Evolutionary conservation across 1,140 invertebrate genomes (phyloP), one percentile per base, ranked within the genome.

Genomic region (Anadara kagoshimensis): DNA sequence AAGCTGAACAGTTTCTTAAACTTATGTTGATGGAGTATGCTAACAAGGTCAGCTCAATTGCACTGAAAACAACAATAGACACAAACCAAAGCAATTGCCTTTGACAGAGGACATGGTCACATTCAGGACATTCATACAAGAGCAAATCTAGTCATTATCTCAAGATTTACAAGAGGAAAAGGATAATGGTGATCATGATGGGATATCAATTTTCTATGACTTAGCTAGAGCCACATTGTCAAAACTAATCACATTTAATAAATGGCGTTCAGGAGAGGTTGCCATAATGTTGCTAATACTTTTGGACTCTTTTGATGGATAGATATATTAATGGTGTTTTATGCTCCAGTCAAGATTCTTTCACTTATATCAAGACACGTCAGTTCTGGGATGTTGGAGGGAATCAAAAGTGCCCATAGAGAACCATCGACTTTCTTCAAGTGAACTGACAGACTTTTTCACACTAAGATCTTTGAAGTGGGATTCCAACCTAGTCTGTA

Each of bases 21-120:
- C 54, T 57, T 26, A 57, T 57, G 54, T 22, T 26, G 22, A 57
- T 57, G 54, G 16, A 57, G n/a, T 57, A 26, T 18, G 36, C 54
- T 3, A 22, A 57, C 7, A 57, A 57, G 36, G 54, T 57, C 1
- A 57, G 54, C 54, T 57, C 54, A 4, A 16, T 57, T 20, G 54
- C 54, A 26, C 54, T 57, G 5, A 20, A 10, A 8, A 57, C 54
- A 57, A 12, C 36, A 20, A 57, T 26, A 18, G 20, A 16, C 24
- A 57, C 22, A 57, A 57, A 57, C 54, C 54, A 10, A 10, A 22
- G 14, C 10, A 10, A 57, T 29, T 57, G 36, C 54, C 54, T 12
- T 11, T 57, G n/a, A 57, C 54, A 8, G 14, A 10, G 24, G 54
- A 57, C 36, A 29, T 57, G 11, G 54, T 57, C 22, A 57, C 24